These are phyloP conservation scores for Cartodere bifasciata DNA, from an alignment of 2,888 invertebrate species.

Conservation along the genomic window DNA sequence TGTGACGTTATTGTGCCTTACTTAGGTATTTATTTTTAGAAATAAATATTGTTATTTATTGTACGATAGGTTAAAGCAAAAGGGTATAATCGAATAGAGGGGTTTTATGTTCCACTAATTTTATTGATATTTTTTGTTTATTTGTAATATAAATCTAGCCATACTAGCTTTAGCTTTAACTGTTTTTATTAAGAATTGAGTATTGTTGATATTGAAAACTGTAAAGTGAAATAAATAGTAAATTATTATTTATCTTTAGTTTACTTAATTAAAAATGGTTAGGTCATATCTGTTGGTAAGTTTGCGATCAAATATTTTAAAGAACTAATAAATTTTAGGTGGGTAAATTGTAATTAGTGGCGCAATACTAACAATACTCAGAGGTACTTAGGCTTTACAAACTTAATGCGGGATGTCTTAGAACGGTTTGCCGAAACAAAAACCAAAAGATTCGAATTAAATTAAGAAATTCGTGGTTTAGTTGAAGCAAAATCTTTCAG, in stretches of 20 bases:
- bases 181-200: conserved; percentile 17
- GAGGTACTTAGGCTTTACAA: too few species aligned
- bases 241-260: conserved; percentile 5
- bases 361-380: conserved; percentile 33
- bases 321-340: conserved; percentile 3
- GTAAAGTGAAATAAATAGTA: conserved; percentile 4
- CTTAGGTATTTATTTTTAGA: conserved; percentile 2
- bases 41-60: conserved; percentile 2
- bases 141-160: too few species aligned
- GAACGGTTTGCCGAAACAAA: too few species aligned
- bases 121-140: too few species aligned
- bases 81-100: too few species aligned
- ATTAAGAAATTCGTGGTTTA: too few species aligned
- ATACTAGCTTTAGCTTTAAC: neutral
- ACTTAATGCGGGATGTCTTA: too few species aligned
- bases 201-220: conserved; percentile 28
- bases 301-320: conserved; percentile 7
- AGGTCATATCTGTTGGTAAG: conserved; percentile 13
- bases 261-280: conserved; percentile 4
- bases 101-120: too few species aligned
- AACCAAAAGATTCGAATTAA: too few species aligned
- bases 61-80: conserved; percentile 1
- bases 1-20: too few species aligned
- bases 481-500: too few species aligned
- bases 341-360: conserved; percentile 4